Evolutionary conservation across 2,888 invertebrate genomes (phyloP).

Genomic region (Melinaea menophilus): DNA sequence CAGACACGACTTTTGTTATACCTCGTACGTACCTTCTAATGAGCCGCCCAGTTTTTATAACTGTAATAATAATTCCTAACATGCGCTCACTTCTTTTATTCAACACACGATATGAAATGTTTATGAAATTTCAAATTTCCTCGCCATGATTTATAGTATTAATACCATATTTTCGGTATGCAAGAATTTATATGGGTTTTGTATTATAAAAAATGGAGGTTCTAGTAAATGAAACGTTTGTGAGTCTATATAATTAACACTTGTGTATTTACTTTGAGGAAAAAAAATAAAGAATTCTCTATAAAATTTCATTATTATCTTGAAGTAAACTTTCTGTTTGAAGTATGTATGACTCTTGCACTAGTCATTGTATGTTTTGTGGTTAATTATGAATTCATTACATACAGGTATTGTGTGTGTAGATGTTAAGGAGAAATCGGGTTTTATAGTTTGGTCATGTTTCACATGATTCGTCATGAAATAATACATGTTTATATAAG

Average conservation of each 20-base stretch:
- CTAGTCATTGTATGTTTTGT: conserved; percentile 11
- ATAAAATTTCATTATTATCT: too few species aligned
- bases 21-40: conserved; percentile 30
- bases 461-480: neutral
- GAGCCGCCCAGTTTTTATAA: conserved; percentile 30
- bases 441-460: conserved; percentile 3
- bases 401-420: conserved; percentile 2
- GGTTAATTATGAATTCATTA: conserved; percentile 18
- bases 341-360: neutral
- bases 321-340: neutral
- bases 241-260: too few species aligned
- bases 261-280: too few species aligned
- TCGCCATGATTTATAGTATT: neutral
- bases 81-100: conserved; percentile 13
- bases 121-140: conserved; percentile 3
- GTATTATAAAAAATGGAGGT: too few species aligned
- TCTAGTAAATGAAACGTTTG: too few species aligned
- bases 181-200: too few species aligned
- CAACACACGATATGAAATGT: conserved; percentile 7
- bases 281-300: too few species aligned
- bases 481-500: neutral
- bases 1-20: conserved; percentile 26
- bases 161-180: neutral
- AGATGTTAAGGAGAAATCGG: neutral
- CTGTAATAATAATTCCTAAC: conserved; percentile 21